Evolutionary conservation across 2,113 vertebrate genomes (phyloP), one percentile per base, ranked within the genome.

Genomic region (Etheostoma cragini): DNA sequence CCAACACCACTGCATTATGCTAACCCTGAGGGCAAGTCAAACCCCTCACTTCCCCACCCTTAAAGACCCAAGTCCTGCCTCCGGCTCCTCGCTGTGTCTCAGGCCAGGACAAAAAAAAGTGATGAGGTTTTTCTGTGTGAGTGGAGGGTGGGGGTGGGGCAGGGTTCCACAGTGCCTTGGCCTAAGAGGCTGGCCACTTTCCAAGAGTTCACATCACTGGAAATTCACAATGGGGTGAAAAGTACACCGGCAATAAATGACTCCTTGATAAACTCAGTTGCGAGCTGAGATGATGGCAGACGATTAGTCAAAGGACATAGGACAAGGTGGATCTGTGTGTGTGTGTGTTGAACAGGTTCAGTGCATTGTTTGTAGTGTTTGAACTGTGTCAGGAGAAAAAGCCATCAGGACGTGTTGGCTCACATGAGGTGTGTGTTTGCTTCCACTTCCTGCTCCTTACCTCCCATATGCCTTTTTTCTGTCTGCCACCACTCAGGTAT

Each of bases 151-250:
- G 38, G 38, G 38, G 38, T 11, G 57, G 49, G 58, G n/a, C 26
- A 35, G 47, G 54, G 45, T 22, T 64, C 50, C 33, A n/a, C 35
- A 5, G 54, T 54, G 52, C 58, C 54, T 33, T 26, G 7, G 50
- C 53, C 67, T 63, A 64, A 82, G 72, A 80, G 53, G 24, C 35
- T 94, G 90, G 88, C 83, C 33, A 12, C 60, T 85, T 71, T 84
- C 82, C 91, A 89, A 64, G 80, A 70, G 66, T 85, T 85, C 69
- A 81, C 71, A 76, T 90, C 84, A 85, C 70, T 85, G 79, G 71
- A 82, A 88, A 84, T 75, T 83, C 87, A 91, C 88, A 89, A 82
- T 64, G 65, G 75, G 71, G 83, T 87, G 86, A 93, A 91, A 93
- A 91, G 87, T 79, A 68, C 85, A 86, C 80, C 42, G 66, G 62